Evolutionary conservation across 2,797 vertebrate species (phyloP).

Genomic region (Smutsia temminckii): DNA sequence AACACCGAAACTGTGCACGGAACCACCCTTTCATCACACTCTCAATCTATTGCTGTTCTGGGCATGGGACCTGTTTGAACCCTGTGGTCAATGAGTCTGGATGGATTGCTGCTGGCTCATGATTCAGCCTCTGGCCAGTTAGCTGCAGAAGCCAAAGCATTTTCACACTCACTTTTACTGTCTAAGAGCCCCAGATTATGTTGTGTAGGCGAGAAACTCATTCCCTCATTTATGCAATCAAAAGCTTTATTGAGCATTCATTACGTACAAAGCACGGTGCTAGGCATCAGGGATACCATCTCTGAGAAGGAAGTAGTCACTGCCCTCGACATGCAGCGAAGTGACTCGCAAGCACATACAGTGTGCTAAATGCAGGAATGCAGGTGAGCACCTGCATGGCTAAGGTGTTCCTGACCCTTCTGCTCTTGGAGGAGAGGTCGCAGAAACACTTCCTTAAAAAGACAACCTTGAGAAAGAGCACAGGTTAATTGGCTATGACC

Average conservation of each 20-base stretch:
- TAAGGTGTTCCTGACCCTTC: fast-evolving
- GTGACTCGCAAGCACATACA: fast-evolving
- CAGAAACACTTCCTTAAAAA: background rate
- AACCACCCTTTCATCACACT: background rate
- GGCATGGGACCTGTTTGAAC: background rate
- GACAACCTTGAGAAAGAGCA: background rate
- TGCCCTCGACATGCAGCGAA: fast-evolving
- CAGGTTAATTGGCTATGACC: background rate
- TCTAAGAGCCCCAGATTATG: background rate
- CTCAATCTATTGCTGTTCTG: background rate
- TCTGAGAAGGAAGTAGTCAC: background rate
- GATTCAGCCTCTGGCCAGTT: background rate
- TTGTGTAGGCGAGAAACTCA: background rate
- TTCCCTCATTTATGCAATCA: background rate
- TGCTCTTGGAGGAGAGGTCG: background rate
- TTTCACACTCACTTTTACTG: background rate
- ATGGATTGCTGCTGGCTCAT: background rate
- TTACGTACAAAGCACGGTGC: background rate
- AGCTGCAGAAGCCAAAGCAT: background rate
- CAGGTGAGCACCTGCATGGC: background rate
- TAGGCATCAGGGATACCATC: fast-evolving
- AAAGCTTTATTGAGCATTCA: background rate
- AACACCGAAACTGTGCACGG: background rate
- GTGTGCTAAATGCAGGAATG: too few species aligned
- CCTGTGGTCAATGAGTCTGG: background rate